Percentiles rank a stretch among this genome's conserved stretches.
phyloP scores from a whole-genome alignment of 2,797 vertebrate genomes.

The Coccyzus lansbergi region DNA sequence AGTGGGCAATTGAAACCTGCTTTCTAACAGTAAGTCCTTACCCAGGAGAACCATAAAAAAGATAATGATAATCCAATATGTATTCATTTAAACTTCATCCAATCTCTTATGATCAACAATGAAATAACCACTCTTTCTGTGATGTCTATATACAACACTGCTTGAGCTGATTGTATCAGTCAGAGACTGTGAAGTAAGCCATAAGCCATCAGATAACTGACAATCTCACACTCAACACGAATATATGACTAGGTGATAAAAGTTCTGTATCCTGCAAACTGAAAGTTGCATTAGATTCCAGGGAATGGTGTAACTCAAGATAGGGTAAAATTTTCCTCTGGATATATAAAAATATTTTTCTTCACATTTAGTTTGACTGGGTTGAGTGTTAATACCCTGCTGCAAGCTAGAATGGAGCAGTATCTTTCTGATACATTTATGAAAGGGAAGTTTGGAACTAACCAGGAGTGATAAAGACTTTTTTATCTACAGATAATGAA shows the following conservation, averaged over 20 bases:
- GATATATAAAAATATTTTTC: background rate
- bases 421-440: background rate
- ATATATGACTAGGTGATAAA: background rate
- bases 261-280: background rate
- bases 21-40: background rate
- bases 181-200: background rate
- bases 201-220: background rate
- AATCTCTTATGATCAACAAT: background rate
- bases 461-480: background rate
- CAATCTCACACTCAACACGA: background rate
- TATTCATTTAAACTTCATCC: background rate
- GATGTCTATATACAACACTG: background rate
- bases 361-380: background rate
- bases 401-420: background rate
- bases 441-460: background rate
- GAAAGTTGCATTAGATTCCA: background rate
- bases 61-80: background rate
- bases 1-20: background rate
- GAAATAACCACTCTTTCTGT: background rate
- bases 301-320: background rate
- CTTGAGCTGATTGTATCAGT: background rate
- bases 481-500: slow-evolving; percentile 79
- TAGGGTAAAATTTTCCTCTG: background rate
- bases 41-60: background rate
- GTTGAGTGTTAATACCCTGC: background rate